A percentile compares a stretch with the other conserved stretches of the same genome.
These are phyloP conservation scores for Saccopteryx bilineata DNA, from an alignment of 2,113 vertebrate species.

Conservation along the genomic window DNA sequence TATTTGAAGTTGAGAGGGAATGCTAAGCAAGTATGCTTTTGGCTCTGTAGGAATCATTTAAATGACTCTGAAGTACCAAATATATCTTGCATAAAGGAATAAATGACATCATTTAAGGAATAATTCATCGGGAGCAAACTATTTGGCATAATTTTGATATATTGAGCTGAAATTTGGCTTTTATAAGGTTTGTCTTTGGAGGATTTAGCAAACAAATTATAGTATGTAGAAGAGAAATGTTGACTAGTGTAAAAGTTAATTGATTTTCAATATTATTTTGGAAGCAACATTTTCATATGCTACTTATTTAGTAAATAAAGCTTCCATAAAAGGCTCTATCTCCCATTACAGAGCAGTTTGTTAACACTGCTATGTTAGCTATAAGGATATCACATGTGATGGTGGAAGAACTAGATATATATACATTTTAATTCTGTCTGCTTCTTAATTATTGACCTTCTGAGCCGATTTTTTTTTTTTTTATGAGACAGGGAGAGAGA, in stretches of 20 bases:
- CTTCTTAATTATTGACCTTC: neutral
- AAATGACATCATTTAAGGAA: conserved; percentile 8
- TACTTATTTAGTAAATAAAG: conserved; percentile 2
- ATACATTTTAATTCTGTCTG: conserved; percentile 16
- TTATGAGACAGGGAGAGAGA: too few relatives aligned
- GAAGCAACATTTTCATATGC: neutral
- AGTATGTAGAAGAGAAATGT: neutral
- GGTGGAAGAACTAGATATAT: neutral
- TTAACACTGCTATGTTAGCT: neutral
- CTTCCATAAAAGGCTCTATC: neutral
- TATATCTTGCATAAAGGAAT: neutral
- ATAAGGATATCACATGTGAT: neutral
- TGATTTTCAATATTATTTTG: conserved; percentile 28
- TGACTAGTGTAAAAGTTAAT: neutral
- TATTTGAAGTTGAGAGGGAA: neutral
- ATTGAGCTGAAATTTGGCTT: conserved; percentile 12
- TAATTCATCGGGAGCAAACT: neutral
- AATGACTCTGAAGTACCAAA: conserved; percentile 32
- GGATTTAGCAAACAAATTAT: neutral
- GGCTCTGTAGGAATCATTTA: neutral
- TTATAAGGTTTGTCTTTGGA: conserved; percentile 6
- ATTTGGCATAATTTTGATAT: conserved; percentile 43
- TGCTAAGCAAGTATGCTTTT: neutral
- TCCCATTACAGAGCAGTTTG: neutral
- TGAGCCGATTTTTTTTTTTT: neutral